phyloP scores from a whole-genome alignment of 2,113 vertebrate genomes.

The Pseudorhombus dupliciocellatus region DNA sequence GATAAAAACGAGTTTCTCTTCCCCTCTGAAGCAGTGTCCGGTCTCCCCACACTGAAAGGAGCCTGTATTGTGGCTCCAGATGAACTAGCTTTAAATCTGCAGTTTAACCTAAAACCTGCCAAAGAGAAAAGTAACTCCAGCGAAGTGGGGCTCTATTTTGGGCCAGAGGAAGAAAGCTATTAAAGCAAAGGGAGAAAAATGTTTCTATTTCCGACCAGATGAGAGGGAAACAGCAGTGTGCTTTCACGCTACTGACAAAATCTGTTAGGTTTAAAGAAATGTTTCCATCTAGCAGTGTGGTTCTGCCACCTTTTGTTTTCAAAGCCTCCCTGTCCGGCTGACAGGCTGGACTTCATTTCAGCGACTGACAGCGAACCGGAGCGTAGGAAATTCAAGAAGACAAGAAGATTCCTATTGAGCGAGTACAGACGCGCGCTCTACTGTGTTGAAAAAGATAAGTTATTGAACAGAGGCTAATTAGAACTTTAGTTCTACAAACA shows the following conservation, averaged over 20 bases:
- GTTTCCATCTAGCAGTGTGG: constrained; percentile 17
- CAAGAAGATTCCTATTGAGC: constrained; percentile 27
- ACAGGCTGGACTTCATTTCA: constrained; percentile 37
- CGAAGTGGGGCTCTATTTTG: constrained; percentile 59
- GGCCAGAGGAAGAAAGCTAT: constrained; percentile 51
- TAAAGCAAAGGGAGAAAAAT: constrained; percentile 40
- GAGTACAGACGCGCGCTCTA: not conserved
- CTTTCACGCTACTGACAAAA: constrained; percentile 47
- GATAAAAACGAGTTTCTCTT: constrained; percentile 4
- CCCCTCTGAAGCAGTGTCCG: constrained; percentile 22
- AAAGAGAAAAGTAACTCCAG: constrained; percentile 49
- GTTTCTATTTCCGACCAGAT: constrained; percentile 52
- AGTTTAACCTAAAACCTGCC: constrained; percentile 73
- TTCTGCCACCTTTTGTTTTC: constrained; percentile 45
- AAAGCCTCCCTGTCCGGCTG: constrained; percentile 38
- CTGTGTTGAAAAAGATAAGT: constrained; percentile 5
- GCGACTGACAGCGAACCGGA: constrained; percentile 44
- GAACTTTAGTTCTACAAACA: constrained; percentile 49
- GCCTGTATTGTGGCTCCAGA: constrained; percentile 67
- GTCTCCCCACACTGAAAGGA: constrained; percentile 40
- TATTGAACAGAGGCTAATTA: constrained; percentile 52
- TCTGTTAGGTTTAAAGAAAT: constrained; percentile 47
- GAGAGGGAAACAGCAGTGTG: constrained; percentile 25
- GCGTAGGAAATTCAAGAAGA: constrained; percentile 26
- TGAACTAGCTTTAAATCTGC: constrained; percentile 71